Percentiles rank a stretch among this genome's conserved stretches.
Evolutionary conservation across 2,888 invertebrate species (phyloP).

Genomic region (Acanthosepion esculentum): DNA sequence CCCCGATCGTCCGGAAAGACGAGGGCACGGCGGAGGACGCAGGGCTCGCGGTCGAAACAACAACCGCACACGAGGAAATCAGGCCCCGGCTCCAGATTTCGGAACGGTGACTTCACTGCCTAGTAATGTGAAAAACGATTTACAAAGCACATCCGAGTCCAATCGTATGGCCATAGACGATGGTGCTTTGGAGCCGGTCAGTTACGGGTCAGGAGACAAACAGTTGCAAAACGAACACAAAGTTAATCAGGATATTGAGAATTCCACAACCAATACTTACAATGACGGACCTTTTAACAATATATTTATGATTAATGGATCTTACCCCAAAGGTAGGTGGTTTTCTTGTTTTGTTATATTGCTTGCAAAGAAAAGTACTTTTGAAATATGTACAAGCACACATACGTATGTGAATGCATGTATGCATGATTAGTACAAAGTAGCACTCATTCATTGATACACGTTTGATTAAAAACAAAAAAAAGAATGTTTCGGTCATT

Average conservation of each 20-base stretch:
- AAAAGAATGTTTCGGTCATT: too few relatives aligned
- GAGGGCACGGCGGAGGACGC: neutral
- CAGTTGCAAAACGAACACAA: neutral
- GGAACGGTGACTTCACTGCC: neutral
- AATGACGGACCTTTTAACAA: conserved; percentile 42
- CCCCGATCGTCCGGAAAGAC: neutral
- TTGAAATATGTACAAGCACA: neutral
- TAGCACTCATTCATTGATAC: too few relatives aligned
- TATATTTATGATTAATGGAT: conserved; percentile 42
- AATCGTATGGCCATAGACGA: neutral
- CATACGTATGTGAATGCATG: neutral
- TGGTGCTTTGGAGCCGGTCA: neutral
- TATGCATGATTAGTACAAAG: neutral
- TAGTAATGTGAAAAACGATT: neutral
- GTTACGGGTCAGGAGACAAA: neutral
- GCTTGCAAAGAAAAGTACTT: too few relatives aligned
- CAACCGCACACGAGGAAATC: neutral
- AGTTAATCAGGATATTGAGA: neutral
- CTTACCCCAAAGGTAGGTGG: conserved; percentile 36
- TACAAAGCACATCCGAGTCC: neutral
- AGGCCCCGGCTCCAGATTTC: neutral
- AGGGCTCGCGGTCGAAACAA: neutral
- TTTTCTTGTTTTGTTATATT: neutral
- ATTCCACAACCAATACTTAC: neutral
- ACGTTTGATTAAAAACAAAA: too few relatives aligned